phyloP scores from a whole-genome alignment of 2,113 vertebrate genomes.

The Micronisus gabar region DNA sequence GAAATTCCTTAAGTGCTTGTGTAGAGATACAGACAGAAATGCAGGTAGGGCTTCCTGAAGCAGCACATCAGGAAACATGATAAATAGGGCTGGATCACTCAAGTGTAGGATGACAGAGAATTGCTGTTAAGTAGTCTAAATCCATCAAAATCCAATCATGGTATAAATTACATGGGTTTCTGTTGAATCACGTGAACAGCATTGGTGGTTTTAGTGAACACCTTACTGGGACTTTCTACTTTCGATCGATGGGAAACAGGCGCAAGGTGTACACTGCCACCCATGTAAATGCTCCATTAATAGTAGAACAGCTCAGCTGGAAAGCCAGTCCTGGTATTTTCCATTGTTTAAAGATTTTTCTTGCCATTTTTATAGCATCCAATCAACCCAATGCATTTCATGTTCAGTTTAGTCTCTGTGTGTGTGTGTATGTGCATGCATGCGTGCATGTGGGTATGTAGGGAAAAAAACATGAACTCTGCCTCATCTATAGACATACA shows the following conservation, averaged over 20 bases:
- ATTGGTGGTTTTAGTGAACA: not conserved
- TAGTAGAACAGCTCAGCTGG: not conserved
- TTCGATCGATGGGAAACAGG: not conserved
- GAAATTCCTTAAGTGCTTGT: not conserved
- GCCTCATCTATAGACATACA: accelerated
- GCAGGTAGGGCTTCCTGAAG: not conserved
- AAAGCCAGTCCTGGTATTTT: not conserved
- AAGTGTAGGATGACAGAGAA: not conserved
- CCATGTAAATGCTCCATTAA: not conserved
- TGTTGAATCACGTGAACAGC: not conserved
- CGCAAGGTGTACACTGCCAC: accelerated
- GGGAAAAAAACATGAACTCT: accelerated
- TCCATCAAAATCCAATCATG: not conserved
- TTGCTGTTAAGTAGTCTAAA: not conserved
- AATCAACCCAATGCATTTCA: not conserved
- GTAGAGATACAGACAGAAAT: not conserved
- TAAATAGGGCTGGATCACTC: not conserved
- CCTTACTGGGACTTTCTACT: not conserved
- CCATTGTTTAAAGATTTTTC: not conserved
- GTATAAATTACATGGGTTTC: not conserved
- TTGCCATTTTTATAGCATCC: not conserved
- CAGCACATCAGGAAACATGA: not conserved
- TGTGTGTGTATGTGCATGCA: too few relatives aligned
- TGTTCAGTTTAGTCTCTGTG: not conserved
- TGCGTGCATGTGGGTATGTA: not conserved